Percentiles rank a stretch among this genome's conserved stretches.
phyloP scores from a whole-genome alignment of 2,888 invertebrate species.

The Drosophila anceps region DNA sequence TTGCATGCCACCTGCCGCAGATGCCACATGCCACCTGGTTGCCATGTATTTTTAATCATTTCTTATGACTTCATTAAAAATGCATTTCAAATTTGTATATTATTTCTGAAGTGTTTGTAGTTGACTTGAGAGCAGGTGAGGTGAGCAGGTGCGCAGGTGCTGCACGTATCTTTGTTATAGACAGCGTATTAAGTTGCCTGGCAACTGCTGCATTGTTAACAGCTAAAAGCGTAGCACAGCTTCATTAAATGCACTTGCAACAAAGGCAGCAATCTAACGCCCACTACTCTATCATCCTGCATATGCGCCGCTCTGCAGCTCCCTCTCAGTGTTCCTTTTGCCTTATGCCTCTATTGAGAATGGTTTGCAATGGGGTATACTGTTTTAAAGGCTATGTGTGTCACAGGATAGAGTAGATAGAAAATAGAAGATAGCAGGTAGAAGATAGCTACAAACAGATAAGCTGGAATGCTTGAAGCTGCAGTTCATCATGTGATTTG shows the following conservation, averaged over 20 bases:
- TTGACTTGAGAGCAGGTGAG: slow-evolving; percentile 17
- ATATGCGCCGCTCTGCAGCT: not conserved
- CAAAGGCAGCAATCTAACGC: not conserved
- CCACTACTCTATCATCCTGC: not conserved
- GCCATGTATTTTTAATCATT: slow-evolving; percentile 59
- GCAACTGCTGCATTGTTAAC: slow-evolving; percentile 45
- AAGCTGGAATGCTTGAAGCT: not conserved
- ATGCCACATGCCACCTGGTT: slow-evolving; percentile 8
- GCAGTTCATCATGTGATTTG: not conserved
- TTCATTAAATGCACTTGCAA: slow-evolving; percentile 58
- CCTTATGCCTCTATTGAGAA: not conserved
- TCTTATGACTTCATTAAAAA: slow-evolving; percentile 72
- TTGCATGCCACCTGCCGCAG: slow-evolving; percentile 7
- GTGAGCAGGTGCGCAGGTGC: not conserved
- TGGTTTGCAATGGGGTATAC: not conserved
- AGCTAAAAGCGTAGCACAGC: slow-evolving; percentile 31
- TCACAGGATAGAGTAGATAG: not conserved
- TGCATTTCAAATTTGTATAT: slow-evolving; percentile 70
- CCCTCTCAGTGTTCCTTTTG: slow-evolving; percentile 18
- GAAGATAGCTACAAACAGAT: not conserved
- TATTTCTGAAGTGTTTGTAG: slow-evolving; percentile 11
- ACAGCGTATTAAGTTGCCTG: slow-evolving; percentile 9
- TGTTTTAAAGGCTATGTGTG: not conserved
- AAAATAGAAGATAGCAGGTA: not conserved
- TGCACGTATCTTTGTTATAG: not conserved